These are phyloP conservation scores for Mongoloraphidia duomilia DNA, from an alignment of 2,888 invertebrate genomes.

Conservation along the genomic window DNA sequence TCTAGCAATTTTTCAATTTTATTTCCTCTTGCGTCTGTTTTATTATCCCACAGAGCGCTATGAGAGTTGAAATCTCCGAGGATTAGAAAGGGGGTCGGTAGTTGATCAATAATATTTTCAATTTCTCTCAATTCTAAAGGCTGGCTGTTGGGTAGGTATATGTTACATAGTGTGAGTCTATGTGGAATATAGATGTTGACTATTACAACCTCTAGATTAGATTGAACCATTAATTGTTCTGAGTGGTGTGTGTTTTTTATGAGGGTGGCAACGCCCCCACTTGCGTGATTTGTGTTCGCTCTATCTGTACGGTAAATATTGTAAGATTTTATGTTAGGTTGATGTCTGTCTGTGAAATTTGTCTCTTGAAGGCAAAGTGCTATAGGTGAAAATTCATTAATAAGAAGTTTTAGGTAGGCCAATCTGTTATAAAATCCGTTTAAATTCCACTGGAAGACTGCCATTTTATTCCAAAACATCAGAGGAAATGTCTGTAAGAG, in stretches of 20 bases:
- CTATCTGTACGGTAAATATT: background rate
- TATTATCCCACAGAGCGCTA: conserved; percentile 5
- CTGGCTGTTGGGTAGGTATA: no score
- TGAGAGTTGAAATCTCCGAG: conserved; percentile 9
- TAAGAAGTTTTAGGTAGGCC: background rate
- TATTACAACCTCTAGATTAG: no score
- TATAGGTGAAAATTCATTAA: background rate
- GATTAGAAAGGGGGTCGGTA: conserved; percentile 6
- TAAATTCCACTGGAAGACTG: background rate
- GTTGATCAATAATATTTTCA: conserved; percentile 1
- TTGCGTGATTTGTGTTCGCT: background rate
- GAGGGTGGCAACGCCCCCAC: background rate
- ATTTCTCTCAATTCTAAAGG: background rate
- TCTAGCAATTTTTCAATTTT: conserved; percentile 5
- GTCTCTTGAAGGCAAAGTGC: background rate
- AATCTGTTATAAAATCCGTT: background rate
- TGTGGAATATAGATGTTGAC: no score
- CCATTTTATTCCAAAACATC: no score
- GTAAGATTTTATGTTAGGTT: background rate
- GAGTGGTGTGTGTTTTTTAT: background rate
- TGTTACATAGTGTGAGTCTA: no score
- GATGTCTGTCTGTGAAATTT: background rate
- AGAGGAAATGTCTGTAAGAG: no score
- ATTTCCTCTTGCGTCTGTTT: conserved; percentile 1
- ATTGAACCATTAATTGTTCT: no score